Base-by-base conservation (phyloP, 2,113 vertebrate species). In the Leptodactylus fuscus region DNA sequence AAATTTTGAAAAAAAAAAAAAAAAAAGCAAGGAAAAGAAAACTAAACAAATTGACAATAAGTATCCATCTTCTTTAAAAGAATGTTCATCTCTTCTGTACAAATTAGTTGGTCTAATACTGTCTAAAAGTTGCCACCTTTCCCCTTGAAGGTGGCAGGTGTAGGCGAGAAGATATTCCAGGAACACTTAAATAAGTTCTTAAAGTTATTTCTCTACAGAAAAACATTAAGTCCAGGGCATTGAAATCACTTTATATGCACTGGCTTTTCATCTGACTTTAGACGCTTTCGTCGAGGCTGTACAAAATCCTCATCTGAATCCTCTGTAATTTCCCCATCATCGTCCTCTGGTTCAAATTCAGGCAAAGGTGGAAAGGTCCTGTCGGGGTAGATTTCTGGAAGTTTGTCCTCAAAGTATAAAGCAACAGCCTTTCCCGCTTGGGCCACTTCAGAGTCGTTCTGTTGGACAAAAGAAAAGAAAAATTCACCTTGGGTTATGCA, bases 381-480 rank as follows among this genome's bases (percentile, higher is more conserved):
- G 89, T 96, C 97, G 38, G 97, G 95, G 92, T 97, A 99, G 87
- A 97, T 94, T 93, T 95, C 94, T 93, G 91, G 91, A 93, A 99
- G 93, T 94, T 96, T 98, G 91, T 98, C 96, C 94, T 99, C 98
- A 91, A 98, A 99, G 94, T 95, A 96, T 87, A 96, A 90, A 85
- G 96, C 94, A 91, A 99, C 96, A 85, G 97, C 95, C 90, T 97
- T 97, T 87, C 98, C 98, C 78, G 97, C 96, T 93, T 97, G 95
- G 10, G 96, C 98, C 95, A 99, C 97, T 96, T 99, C 98, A 36
- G 98, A 98, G 92, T 98, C 97, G 90, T 91, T 96, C 98, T 99
- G 96, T 87, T 27, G 75, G 90, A 62, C 22, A 80, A 79, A 88
- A 85, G 92, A 92, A 94, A 95, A 87, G 92, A 91, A 88, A n/a